Evolutionary conservation across 2,888 invertebrate species (phyloP).

Genomic region (Leptinotarsa tumamoca): DNA sequence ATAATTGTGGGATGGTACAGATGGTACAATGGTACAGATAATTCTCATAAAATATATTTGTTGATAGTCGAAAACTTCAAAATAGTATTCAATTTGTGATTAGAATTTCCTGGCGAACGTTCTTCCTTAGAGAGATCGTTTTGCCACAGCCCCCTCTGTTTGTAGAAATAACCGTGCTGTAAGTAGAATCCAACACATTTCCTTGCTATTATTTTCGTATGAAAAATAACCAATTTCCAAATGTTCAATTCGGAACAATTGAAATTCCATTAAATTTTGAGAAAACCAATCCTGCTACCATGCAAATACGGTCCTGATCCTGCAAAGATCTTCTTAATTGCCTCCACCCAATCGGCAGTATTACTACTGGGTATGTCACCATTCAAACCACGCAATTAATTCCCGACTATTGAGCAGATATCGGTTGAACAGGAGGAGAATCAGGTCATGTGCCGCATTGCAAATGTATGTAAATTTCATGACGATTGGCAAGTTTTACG

Average conservation of each 20-base stretch:
- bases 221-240: background rate
- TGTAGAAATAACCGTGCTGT: too few relatives aligned
- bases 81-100: too few relatives aligned
- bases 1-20: too few relatives aligned
- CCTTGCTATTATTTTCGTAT: background rate
- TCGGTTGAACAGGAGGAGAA: background rate
- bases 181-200: too few relatives aligned
- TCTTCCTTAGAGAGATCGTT: too few relatives aligned
- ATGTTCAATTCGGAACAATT: background rate
- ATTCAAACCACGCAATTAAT: background rate
- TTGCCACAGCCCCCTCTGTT: too few relatives aligned
- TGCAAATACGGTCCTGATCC: background rate
- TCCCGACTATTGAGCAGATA: constrained; percentile 21
- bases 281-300: background rate
- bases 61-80: too few relatives aligned
- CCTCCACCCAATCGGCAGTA: background rate
- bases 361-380: background rate
- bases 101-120: too few relatives aligned
- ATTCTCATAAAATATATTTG: too few relatives aligned
- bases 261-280: background rate
- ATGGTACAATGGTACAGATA: too few relatives aligned
- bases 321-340: background rate
- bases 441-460: constrained; percentile 19
- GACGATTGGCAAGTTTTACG: constrained; percentile 9
- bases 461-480: constrained; percentile 27